Evolutionary conservation across 1,140 invertebrate species (phyloP), one percentile per base, ranked within the genome.

Genomic region (Drosophila eugracilis): DNA sequence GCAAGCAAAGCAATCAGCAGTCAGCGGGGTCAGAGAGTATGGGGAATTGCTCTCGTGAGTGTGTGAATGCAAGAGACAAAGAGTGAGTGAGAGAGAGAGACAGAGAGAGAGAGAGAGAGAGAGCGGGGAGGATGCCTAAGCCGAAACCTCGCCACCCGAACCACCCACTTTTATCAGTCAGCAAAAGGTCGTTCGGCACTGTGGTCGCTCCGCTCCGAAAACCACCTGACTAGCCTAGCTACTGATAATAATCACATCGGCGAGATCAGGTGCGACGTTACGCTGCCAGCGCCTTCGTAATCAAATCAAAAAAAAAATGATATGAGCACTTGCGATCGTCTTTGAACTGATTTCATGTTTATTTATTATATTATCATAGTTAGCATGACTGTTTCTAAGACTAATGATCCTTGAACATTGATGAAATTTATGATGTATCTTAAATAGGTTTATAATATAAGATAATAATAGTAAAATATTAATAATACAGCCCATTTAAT

Each of bases 1-100:
- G 78, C 81, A 88, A 76, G 83, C 83, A 83, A 85, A 85, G 81
- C 83, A 86, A 88, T 88, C 83, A 86, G 83, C 83, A 86, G 78
- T 83, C 81, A 88, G 65, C 19, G 39, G 81, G 81, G 81, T 73
- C 79, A 78, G 57, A 63, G 83, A 58, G 62, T n/a, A n/a, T 78
- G 83, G 66, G 77, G 57, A 77, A 77, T 73, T 60, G 66, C 76
- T 63, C 50, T 67, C 58, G 54, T 42, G 24, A 55, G 24, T 55
- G 22, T 45, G 32, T n/a, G n/a, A n/a, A n/a, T n/a, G n/a, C n/a
- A n/a, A n/a, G n/a, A n/a, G n/a, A n/a, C n/a, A n/a, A n/a, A n/a
- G n/a, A n/a, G 39, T 54, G 22, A 69, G 44, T 59, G 24, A 10
- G 41, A 14, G 30, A 12, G 30, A 28, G 22, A 48, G 26, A 54